phyloP scores from a whole-genome alignment of 2,797 vertebrate species.

The Glossophaga mutica region DNA sequence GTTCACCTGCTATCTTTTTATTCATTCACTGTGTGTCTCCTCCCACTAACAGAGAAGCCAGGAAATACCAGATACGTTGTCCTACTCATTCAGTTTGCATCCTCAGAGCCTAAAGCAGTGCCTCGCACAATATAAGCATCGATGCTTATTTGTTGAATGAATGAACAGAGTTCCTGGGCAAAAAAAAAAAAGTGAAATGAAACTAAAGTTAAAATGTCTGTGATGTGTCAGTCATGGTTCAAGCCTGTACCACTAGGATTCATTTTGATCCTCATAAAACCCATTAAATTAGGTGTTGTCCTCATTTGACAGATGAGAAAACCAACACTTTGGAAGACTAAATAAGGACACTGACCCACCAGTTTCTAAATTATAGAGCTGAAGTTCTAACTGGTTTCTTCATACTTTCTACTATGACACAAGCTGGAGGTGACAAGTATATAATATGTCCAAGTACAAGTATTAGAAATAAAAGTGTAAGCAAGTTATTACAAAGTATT shows the following conservation, averaged over 20 bases:
- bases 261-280: neutral
- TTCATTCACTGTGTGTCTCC: neutral
- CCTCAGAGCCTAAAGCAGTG: neutral
- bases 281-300: neutral
- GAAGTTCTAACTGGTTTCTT: neutral
- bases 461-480: neutral
- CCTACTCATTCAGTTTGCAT: neutral
- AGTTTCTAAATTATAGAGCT: neutral
- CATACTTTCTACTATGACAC: neutral
- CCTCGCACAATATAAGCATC: neutral
- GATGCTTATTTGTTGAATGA: neutral
- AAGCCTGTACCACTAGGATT: neutral
- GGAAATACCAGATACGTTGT: neutral
- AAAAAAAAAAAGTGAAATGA: neutral
- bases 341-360: neutral
- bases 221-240: neutral
- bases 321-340: neutral
- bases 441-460: neutral
- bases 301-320: neutral
- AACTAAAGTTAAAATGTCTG: neutral
- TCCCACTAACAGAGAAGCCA: neutral
- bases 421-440: neutral
- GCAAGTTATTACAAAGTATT: neutral
- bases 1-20: neutral
- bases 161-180: neutral